Base-by-base conservation (phyloP, 2,797 vertebrate genomes). In the Botia kubotai region DNA sequence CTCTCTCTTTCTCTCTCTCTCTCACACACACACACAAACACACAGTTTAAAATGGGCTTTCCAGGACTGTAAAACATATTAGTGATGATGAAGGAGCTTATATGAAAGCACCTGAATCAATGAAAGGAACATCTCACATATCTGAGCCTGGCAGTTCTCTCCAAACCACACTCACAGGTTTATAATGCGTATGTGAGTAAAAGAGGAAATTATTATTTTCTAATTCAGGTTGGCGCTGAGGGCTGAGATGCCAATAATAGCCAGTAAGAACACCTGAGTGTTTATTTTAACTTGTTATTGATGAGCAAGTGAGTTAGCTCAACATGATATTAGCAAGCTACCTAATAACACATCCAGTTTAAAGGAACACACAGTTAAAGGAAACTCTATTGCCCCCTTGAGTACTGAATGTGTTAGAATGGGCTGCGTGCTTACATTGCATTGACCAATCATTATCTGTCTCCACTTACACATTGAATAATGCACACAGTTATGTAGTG, bases 41-140 rank as follows among this genome's bases (percentile, higher is more conserved):
- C 33, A 36, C 58, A 65, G 14, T 60, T 71, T 33, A 19, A 53
- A 53, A 71, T 53, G 26, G 17, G 26, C 12, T 72, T 63, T 75
- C 21, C 60, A 66, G 3, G 52, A 68, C 10, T 26, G 33, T 57
- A 57, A 77, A 68, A 26, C 50, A 57, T 16, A 55, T 19, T 0
- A 1, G 19, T 67, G 62, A 76, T 48, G 33, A 76, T 43, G 19
- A 58, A 57, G n/a, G 7, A 7, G 23, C 21, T 60, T 4, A 5
- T 10, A 60, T 60, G 21, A 60, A 60, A 26, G 58, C 58, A 60
- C 23, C 12, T 12, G 2, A 60, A 26, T 60, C 4, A 60, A 60
- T 60, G 12, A 60, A 26, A 29, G 23, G 11, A 26, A 58, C 55
- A 23, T 13, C 12, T 60, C 58, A 60, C 57, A 23, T 26, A 26